phyloP scores from a whole-genome alignment of 2,888 invertebrate genomes.

The Temnothorax ravouxi region DNA sequence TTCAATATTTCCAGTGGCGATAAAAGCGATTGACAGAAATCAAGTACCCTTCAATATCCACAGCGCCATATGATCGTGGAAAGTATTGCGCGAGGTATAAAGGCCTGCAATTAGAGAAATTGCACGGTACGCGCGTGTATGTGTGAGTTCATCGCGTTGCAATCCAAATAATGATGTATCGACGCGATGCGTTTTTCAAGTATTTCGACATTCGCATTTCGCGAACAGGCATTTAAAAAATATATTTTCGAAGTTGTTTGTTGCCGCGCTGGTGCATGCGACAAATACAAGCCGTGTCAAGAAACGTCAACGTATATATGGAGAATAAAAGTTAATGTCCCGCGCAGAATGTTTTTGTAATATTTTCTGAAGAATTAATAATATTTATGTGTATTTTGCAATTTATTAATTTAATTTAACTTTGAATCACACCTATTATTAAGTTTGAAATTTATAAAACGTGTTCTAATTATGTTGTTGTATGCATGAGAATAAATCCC shows the following conservation, averaged over 20 bases:
- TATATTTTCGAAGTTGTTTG: conserved; percentile 24
- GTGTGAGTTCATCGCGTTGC: conserved; percentile 71
- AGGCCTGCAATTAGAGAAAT: conserved; percentile 77
- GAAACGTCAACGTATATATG: not conserved
- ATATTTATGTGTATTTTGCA: not conserved
- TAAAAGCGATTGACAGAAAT: conserved; percentile 77
- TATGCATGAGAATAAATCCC: not conserved
- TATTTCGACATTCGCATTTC: conserved; percentile 67
- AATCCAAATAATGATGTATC: conserved; percentile 75
- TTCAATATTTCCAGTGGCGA: conserved; percentile 74
- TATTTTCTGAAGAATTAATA: not conserved
- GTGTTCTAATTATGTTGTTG: not conserved
- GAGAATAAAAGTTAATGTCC: conserved; percentile 20
- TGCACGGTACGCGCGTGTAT: conserved; percentile 60
- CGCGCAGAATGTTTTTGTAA: not conserved
- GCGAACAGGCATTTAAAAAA: conserved; percentile 63
- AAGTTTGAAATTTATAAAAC: not conserved
- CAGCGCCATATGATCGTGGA: conserved; percentile 65
- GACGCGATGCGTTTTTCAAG: conserved; percentile 73
- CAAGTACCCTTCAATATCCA: conserved; percentile 69
- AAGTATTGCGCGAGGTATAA: conserved; percentile 71
- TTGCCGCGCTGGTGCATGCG: not conserved
- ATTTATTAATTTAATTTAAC: conserved; percentile 8
- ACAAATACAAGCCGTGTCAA: conserved; percentile 2
- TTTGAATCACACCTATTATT: not conserved